phyloP scores from a whole-genome alignment of 2,888 invertebrate genomes.

The Cosmopolites sordidus region DNA sequence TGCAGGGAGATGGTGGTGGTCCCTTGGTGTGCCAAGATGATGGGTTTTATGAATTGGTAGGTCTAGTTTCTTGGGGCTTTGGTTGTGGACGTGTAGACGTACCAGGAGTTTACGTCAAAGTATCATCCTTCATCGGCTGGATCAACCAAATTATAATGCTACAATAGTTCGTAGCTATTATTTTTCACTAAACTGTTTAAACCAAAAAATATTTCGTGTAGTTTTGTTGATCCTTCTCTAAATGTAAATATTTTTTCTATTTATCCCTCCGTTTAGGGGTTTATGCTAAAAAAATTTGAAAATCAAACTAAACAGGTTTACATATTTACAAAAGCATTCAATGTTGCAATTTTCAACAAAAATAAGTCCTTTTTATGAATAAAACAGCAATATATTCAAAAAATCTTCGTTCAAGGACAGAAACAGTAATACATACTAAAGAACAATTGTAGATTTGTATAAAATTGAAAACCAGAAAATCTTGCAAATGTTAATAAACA shows the following conservation, averaged over 20 bases:
- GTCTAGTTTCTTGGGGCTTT: constrained; percentile 93
- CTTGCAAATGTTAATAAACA: too few relatives aligned
- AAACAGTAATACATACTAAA: too few relatives aligned
- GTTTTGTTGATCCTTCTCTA: background rate
- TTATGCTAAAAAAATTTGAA: too few relatives aligned
- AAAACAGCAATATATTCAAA: too few relatives aligned
- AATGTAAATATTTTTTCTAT: background rate
- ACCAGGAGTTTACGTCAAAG: constrained; percentile 96
- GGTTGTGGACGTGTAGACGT: constrained; percentile 90
- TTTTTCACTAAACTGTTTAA: background rate
- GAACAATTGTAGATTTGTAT: too few relatives aligned
- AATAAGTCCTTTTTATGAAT: too few relatives aligned
- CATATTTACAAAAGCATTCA: too few relatives aligned
- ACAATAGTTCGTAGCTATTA: background rate
- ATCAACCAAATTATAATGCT: constrained; percentile 83
- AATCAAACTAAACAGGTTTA: too few relatives aligned
- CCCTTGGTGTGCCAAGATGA: constrained; percentile 90
- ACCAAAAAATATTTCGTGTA: background rate
- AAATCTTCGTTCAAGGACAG: too few relatives aligned
- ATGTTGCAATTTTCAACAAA: too few relatives aligned
- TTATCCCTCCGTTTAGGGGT: too few relatives aligned
- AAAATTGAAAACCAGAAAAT: too few relatives aligned
- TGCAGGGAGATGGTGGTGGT: constrained; percentile 88
- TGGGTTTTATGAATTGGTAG: constrained; percentile 88
- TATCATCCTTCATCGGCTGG: constrained; percentile 94